Evolutionary conservation across 2,113 vertebrate genomes (phyloP), one percentile per base, ranked within the genome.

Genomic region (Pampusana beccarii): DNA sequence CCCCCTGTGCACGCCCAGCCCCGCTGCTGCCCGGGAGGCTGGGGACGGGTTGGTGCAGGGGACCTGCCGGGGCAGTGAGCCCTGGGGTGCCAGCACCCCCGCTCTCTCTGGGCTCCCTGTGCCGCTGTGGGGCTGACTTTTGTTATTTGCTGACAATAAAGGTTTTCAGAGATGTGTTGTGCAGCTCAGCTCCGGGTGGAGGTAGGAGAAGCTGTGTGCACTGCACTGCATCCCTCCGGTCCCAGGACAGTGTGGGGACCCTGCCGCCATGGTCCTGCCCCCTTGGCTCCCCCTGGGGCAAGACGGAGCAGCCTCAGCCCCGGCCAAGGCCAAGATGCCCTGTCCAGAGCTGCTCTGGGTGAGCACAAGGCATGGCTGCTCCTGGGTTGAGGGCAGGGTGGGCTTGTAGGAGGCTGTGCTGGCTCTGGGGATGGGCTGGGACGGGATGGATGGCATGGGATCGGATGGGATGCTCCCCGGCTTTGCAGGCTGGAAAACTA

Each of bases 141-240:
- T 90, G 90, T 77, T 96, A 92, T 86, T 82, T 75, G 93, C 96
- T 94, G 95, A 93, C 80, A 97, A 96, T 97, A 97, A 97, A 96
- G 69, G 86, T 96, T 96, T 97, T 90, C 90, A 94, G 90, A 96
- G 80, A 93, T 26, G 64, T 2, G 26, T 33, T 40, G 88, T 64
- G 72, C 6, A 25, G n/a, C 67, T 93, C 42, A 40, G 54, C 50
- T 91, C 28, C 3, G 29, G n/a, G 77, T 0, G 0, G 38, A 64
- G 77, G 6, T 0, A 2, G 42, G 65, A n/a, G n/a, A 42, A 64
- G 33, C 44, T 48, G 23, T 18, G 10, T 6, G n/a, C 1, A 1
- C 31, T 15, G 1, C 0, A 1, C 31, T n/a, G 77, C 61, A 36
- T 71, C 56, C 24, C 65, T 70, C 7, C 1, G 0, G 10, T 53